These are phyloP conservation scores for Cryptoleucopteryx plumbea DNA, from an alignment of 2,113 vertebrate species.

Conservation along the genomic window DNA sequence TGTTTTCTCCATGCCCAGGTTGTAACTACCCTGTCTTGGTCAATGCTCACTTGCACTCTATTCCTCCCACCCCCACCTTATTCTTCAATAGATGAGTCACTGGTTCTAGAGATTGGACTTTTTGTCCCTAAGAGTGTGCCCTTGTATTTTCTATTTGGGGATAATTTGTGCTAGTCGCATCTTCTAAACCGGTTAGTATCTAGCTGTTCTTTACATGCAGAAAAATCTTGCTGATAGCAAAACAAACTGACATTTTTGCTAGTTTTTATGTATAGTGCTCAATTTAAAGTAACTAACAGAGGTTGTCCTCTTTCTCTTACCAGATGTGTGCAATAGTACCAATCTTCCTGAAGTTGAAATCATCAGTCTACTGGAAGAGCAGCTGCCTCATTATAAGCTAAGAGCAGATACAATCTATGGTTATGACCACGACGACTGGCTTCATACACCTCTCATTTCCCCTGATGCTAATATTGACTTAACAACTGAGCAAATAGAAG, in stretches of 20 bases:
- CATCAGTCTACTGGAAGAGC: conserved; percentile 96
- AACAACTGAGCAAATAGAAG: conserved; percentile 95
- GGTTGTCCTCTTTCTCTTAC: neutral
- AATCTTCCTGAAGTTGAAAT: conserved; percentile 98
- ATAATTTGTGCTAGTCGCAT: neutral
- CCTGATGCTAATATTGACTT: conserved; percentile 86
- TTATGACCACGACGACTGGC: conserved; percentile 98
- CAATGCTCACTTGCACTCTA: neutral
- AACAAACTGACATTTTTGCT: neutral
- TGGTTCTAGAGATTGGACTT: neutral
- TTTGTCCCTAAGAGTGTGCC: neutral
- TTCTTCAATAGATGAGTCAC: neutral
- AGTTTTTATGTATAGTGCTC: neutral
- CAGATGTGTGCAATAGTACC: conserved; percentile 98
- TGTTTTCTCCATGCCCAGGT: neutral
- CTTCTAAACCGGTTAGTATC: neutral
- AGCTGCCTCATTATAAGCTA: conserved; percentile 94
- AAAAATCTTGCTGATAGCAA: neutral
- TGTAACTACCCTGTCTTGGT: neutral
- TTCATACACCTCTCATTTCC: conserved; percentile 92
- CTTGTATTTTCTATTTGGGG: neutral
- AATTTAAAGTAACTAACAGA: neutral
- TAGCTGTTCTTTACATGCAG: neutral
- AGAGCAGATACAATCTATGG: conserved; percentile 97
- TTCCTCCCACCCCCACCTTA: neutral